phyloP scores from a whole-genome alignment of 2,888 invertebrate genomes.

The Scrobipalpa atriplicella region DNA sequence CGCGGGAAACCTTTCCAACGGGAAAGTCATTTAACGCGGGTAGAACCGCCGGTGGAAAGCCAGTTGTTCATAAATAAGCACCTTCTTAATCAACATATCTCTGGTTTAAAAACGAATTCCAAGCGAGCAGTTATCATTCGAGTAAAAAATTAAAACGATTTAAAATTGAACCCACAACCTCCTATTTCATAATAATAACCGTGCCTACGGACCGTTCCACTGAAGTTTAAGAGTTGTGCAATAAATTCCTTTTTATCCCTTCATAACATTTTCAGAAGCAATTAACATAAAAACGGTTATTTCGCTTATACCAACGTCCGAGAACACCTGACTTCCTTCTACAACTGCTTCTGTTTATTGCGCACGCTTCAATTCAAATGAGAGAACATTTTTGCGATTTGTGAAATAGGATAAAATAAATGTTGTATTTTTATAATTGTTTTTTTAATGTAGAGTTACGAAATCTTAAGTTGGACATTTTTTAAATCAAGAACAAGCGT shows the following conservation, averaged over 20 bases:
- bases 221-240: conserved; percentile 23
- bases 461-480: too few species aligned
- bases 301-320: conserved; percentile 38
- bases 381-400: too few species aligned
- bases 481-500: too few species aligned
- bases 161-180: not conserved
- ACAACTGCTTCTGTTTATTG: conserved; percentile 21
- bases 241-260: conserved; percentile 50
- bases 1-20: too few species aligned
- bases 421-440: too few species aligned
- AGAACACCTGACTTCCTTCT: conserved; percentile 39
- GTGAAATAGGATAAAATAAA: too few species aligned
- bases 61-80: too few species aligned
- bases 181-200: not conserved
- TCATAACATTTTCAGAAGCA: conserved; percentile 46
- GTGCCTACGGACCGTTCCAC: not conserved
- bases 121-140: too few species aligned
- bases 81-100: not conserved
- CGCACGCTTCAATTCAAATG: not conserved
- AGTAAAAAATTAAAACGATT: too few species aligned
- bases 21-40: too few species aligned
- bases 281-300: conserved; percentile 50
- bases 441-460: too few species aligned
- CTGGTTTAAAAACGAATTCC: not conserved
- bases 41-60: too few species aligned